These are phyloP conservation scores for Xylocampa areola DNA, from an alignment of 2,888 invertebrate genomes.

Conservation along the genomic window DNA sequence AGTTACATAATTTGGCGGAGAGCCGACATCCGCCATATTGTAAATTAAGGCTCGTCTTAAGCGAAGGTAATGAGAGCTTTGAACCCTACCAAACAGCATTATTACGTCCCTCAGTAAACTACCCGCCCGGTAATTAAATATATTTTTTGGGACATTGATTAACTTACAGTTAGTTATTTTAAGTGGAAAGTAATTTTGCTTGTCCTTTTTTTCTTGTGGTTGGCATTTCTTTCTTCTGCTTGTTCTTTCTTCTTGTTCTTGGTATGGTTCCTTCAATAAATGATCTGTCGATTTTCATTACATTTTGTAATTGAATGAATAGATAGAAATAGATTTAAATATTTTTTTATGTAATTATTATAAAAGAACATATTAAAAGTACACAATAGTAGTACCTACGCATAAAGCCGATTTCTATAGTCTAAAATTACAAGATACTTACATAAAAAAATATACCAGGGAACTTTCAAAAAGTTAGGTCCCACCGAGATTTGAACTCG, in stretches of 20 bases:
- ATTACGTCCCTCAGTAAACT: slow-evolving; percentile 49
- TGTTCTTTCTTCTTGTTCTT: slow-evolving; percentile 42
- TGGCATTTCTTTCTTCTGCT: no score
- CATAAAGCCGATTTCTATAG: no score
- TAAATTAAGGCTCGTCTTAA: slow-evolving; percentile 59
- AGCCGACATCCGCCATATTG: slow-evolving; percentile 63
- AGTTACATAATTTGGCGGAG: slow-evolving; percentile 59
- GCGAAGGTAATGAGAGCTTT: slow-evolving; percentile 71
- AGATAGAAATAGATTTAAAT: background rate
- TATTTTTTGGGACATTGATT: slow-evolving; percentile 53
- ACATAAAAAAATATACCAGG: no score
- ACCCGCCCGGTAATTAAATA: slow-evolving; percentile 54
- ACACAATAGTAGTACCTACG: no score
- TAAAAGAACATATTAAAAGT: no score
- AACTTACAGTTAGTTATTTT: slow-evolving; percentile 52
- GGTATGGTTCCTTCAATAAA: slow-evolving; percentile 29
- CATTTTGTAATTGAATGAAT: background rate
- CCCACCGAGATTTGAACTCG: slow-evolving; percentile 95
- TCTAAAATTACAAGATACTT: no score
- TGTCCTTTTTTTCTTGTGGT: slow-evolving; percentile 41
- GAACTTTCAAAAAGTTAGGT: slow-evolving; percentile 78
- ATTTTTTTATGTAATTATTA: background rate
- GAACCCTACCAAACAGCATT: slow-evolving; percentile 68
- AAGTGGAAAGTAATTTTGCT: slow-evolving; percentile 50
- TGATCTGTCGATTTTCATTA: slow-evolving; percentile 23